These are phyloP conservation scores for Paramormyrops kingsleyae DNA, from an alignment of 2,113 vertebrate species.

Conservation along the genomic window DNA sequence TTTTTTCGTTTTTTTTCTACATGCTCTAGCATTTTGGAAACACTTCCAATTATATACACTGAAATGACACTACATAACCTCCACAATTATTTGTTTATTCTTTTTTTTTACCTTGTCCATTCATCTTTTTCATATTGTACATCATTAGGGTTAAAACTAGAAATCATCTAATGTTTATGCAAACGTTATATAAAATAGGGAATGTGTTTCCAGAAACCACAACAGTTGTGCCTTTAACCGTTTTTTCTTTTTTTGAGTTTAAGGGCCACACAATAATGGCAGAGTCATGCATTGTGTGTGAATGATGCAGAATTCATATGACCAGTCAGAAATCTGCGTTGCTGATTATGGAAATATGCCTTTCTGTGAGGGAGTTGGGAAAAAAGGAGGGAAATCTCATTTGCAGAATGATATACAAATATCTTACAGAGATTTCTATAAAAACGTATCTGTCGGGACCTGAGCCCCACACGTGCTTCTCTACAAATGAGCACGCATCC, in stretches of 20 bases:
- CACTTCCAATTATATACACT: conserved; percentile 27
- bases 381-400: neutral
- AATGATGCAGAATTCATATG: conserved; percentile 30
- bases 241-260: neutral
- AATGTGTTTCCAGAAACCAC: conserved; percentile 30
- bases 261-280: conserved; percentile 29
- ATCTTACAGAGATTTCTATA: neutral
- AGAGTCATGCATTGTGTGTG: conserved; percentile 39
- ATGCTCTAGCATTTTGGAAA: conserved; percentile 40
- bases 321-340: conserved; percentile 40
- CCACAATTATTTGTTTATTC: neutral
- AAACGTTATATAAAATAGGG: conserved; percentile 37
- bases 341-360: neutral
- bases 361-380: neutral
- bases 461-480: neutral
- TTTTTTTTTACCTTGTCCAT: conserved; percentile 20
- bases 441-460: neutral
- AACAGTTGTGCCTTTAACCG: conserved; percentile 36
- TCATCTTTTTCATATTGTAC: conserved; percentile 34
- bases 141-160: conserved; percentile 45
- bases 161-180: conserved; percentile 41
- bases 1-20: conserved; percentile 46
- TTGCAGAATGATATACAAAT: conserved; percentile 14
- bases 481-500: neutral
- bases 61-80: conserved; percentile 11